A percentile compares a stretch with the other conserved stretches of the same genome.
These are phyloP conservation scores for Hyalella azteca DNA, from an alignment of 2,888 invertebrate species.

Conservation along the genomic window DNA sequence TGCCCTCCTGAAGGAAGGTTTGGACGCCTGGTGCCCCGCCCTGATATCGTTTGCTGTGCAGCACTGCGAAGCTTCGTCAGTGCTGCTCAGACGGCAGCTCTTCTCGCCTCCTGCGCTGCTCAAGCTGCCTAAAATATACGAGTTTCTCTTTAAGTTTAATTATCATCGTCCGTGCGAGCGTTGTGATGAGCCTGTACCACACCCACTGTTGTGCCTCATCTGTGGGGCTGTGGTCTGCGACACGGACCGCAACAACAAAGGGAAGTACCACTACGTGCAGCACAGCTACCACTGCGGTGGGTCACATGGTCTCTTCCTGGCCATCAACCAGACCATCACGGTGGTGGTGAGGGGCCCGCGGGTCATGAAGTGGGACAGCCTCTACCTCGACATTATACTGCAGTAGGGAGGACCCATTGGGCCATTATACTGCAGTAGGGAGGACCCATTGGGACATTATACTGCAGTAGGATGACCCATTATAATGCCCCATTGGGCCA, in stretches of 20 bases:
- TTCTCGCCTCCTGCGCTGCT: slow-evolving; percentile 71
- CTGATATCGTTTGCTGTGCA: not conserved
- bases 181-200: slow-evolving; percentile 86
- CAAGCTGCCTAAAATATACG: slow-evolving; percentile 86
- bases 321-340: slow-evolving; percentile 14
- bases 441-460: no score
- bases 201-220: slow-evolving; percentile 88
- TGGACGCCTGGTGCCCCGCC: slow-evolving; percentile 13
- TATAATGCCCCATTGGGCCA: no score
- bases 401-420: no score
- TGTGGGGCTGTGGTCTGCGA: slow-evolving; percentile 77
- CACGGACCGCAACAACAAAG: not conserved
- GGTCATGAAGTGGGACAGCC: slow-evolving; percentile 14
- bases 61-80: not conserved
- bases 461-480: no score
- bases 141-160: slow-evolving; percentile 82
- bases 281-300: slow-evolving; percentile 19
- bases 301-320: slow-evolving; percentile 3
- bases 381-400: slow-evolving; percentile 32
- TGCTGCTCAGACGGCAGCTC: slow-evolving; percentile 1
- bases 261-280: slow-evolving; percentile 21
- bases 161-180: slow-evolving; percentile 89
- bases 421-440: no score
- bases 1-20: not conserved
- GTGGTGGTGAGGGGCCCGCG: slow-evolving; percentile 1